Evolutionary conservation across 2,888 invertebrate genomes (phyloP), one percentile per base, ranked within the genome.

Genomic region (Diachrysia chrysitis): DNA sequence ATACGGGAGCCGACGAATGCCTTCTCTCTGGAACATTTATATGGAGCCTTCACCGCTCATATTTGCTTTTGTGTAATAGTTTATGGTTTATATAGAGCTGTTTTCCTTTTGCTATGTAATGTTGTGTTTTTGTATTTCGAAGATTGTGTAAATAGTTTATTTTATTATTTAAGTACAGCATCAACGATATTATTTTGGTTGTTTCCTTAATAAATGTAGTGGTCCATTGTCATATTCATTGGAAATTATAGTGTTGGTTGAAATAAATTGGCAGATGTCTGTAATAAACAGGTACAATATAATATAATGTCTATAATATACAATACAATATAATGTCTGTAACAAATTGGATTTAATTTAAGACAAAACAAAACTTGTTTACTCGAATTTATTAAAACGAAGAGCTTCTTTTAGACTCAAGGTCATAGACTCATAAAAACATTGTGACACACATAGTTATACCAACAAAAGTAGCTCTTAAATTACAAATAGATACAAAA

Each of bases 1-100:
- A 86, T 79, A 85, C 79, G 78, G 58, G 71, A 79, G 71, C 63
- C 74, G 73, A 69, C 67, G 77, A 76, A 77, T 82, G 71, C 73
- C 78, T 78, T 81, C 71, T 79, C 75, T 67, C 69, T 71, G 58
- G 54, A 78, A 73, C 80, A 73, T 79, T 82, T 82, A 73, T 71
- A 53, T 75, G 64, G 79, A 65, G 61, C 69, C 64, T 54, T 63
- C 57, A 35, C 56, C 54, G 64, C 59, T 73, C 66, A 63, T 66
- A 70, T 82, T 79, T 70, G 76, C 82, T 75, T 75, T 72, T 71
- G 65, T 67, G 58, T 67, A 58, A 54, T 56, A 68, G 58, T 68
- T 67, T 70, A 71, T 55, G 58, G 51, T 29, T 69, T 63, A 79
- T 66, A 61, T 71, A 56, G n/a, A n/a, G 46, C 2, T 56, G 25